Conservation (phyloP, 2,888 invertebrate species). For the Phrixothrix hirtus region DNA sequence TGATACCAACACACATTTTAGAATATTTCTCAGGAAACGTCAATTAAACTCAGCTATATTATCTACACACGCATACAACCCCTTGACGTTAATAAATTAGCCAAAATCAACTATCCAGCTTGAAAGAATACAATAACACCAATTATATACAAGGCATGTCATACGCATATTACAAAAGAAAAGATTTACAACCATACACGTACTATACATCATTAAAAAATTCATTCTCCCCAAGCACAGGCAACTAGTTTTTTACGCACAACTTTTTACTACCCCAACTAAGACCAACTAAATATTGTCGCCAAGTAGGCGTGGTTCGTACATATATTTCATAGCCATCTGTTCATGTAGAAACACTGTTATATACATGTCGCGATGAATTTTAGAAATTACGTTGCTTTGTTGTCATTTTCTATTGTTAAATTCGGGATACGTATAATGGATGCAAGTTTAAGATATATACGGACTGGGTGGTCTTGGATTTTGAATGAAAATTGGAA, state of each 20-base stretch:
- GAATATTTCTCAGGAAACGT: too few species aligned
- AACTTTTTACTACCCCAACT: constrained; percentile 24
- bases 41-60: too few species aligned
- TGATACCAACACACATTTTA: too few species aligned
- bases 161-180: constrained; percentile 19
- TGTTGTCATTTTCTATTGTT: constrained; percentile 28
- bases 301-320: constrained; percentile 32
- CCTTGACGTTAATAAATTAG: background rate
- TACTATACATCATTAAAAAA: constrained; percentile 26
- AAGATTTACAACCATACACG: constrained; percentile 12
- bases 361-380: constrained; percentile 23
- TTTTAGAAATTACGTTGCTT: constrained; percentile 28
- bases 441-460: constrained; percentile 23
- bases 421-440: constrained; percentile 15
- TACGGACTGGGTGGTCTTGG: constrained; percentile 25
- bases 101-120: too few species aligned
- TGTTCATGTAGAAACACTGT: constrained; percentile 27
- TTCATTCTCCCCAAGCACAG: constrained; percentile 12
- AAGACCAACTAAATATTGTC: constrained; percentile 29
- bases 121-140: background rate
- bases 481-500: constrained; percentile 28
- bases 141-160: background rate
- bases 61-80: background rate
- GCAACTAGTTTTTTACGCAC: constrained; percentile 9
- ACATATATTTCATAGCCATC: constrained; percentile 37